These are phyloP conservation scores for Phymorhynchus buccinoides DNA, from an alignment of 1,140 invertebrate genomes.

Conservation along the genomic window DNA sequence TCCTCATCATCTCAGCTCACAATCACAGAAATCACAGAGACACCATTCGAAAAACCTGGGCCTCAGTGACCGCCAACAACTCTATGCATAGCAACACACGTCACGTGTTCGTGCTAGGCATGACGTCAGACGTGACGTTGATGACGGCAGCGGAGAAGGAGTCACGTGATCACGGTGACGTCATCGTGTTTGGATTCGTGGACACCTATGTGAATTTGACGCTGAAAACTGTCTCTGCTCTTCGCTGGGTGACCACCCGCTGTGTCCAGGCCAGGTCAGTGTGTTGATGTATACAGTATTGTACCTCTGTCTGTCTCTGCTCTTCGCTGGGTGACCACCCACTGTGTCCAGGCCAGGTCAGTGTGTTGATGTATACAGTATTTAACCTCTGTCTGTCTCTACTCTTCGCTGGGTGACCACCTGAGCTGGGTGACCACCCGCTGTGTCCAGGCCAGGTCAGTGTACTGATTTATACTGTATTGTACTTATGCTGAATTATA, in stretches of 20 bases:
- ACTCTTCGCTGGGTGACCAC: not conserved
- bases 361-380: too few species aligned
- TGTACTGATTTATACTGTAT: too few species aligned
- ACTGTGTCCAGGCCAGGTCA: not conserved
- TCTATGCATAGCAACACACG: not conserved
- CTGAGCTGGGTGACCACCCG: too few species aligned
- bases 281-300: too few species aligned
- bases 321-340: not conserved
- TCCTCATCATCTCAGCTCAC: not conserved
- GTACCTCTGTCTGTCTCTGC: not conserved
- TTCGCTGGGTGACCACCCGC: not conserved
- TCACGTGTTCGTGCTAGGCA: not conserved
- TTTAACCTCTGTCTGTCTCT: too few species aligned
- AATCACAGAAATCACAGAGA: not conserved
- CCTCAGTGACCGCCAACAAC: not conserved
- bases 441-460: not conserved
- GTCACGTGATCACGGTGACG: not conserved
- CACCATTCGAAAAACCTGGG: constrained; percentile 3
- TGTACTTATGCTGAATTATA: too few species aligned
- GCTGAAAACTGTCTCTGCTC: not conserved
- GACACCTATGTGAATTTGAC: not conserved
- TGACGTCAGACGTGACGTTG: not conserved
- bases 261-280: not conserved
- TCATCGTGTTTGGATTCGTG: not conserved
- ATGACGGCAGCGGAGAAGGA: not conserved